phyloP scores from a whole-genome alignment of 2,797 vertebrate species.

The Iguana delicatissima region DNA sequence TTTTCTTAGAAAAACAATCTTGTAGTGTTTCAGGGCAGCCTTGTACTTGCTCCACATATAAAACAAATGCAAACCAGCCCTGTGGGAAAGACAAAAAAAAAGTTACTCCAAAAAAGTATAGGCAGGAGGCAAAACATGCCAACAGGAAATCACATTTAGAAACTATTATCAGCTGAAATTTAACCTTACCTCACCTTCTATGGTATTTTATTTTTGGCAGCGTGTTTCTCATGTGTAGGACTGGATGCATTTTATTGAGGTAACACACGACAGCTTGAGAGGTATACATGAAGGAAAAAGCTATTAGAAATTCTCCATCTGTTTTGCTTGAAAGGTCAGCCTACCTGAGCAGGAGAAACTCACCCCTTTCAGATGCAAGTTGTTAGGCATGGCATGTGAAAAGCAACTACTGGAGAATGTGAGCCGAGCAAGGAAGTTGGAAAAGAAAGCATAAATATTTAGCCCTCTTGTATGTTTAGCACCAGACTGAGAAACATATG shows the following conservation, averaged over 20 bases:
- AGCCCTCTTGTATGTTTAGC: background rate
- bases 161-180: slow-evolving; percentile 40
- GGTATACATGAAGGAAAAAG: background rate
- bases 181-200: slow-evolving; percentile 28
- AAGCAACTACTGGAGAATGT: slow-evolving; percentile 7
- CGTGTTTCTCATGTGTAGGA: slow-evolving; percentile 18
- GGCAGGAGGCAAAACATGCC: slow-evolving; percentile 42
- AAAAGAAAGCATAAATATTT: background rate
- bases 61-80: slow-evolving; percentile 50
- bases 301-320: slow-evolving; percentile 46
- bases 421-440: background rate
- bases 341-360: slow-evolving; percentile 28
- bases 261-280: slow-evolving; percentile 46
- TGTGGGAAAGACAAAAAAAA: slow-evolving; percentile 45
- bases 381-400: slow-evolving; percentile 37
- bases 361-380: slow-evolving; percentile 38
- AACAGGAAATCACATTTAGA: slow-evolving; percentile 55
- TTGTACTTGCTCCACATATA: slow-evolving; percentile 42
- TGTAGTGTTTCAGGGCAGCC: slow-evolving; percentile 33
- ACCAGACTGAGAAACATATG: background rate
- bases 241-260: slow-evolving; percentile 39
- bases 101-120: background rate
- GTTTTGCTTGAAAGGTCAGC: slow-evolving; percentile 58
- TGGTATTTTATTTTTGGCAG: slow-evolving; percentile 2
- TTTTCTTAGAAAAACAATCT: background rate